phyloP scores from a whole-genome alignment of 1,140 invertebrate genomes.

The Plectrocnemia conspersa region DNA sequence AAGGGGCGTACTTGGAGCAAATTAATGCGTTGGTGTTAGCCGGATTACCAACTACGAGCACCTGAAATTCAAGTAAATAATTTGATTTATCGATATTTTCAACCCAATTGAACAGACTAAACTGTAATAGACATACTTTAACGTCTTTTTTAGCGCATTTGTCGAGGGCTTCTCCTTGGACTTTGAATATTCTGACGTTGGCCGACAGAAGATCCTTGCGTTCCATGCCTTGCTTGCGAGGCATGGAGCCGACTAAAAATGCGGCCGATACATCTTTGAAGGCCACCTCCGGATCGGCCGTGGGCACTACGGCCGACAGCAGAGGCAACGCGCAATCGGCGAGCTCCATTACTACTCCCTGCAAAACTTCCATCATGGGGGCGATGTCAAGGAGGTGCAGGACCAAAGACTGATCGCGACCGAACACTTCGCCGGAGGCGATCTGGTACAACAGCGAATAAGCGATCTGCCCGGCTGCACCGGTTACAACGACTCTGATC shows the following conservation, averaged over 20 bases:
- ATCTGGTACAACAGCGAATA: constrained; percentile 94
- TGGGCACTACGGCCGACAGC: constrained; percentile 77
- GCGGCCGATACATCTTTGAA: constrained; percentile 96
- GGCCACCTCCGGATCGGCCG: constrained; percentile 79
- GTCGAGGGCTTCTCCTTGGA: constrained; percentile 88
- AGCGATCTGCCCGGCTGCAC: constrained; percentile 97
- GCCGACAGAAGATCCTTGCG: constrained; percentile 92
- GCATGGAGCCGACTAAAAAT: constrained; percentile 99
- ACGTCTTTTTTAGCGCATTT: constrained; percentile 91
- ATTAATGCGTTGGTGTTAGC: constrained; percentile 99
- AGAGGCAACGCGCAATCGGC: constrained; percentile 94
- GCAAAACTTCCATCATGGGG: constrained; percentile 88
- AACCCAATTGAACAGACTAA: neutral
- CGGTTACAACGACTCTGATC: constrained; percentile 92
- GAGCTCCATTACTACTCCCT: constrained; percentile 97
- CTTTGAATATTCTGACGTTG: constrained; percentile 99
- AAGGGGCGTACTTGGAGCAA: constrained; percentile 94
- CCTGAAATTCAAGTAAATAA: constrained; percentile 24
- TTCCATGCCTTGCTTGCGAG: constrained; percentile 97
- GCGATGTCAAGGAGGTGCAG: constrained; percentile 93
- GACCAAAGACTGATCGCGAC: constrained; percentile 80
- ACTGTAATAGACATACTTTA: constrained; percentile 59
- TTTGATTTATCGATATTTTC: neutral
- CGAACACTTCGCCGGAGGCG: constrained; percentile 96
- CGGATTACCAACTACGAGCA: constrained; percentile 96